Evolutionary conservation across 2,113 vertebrate genomes (phyloP), one percentile per base, ranked within the genome.

Genomic region (Mirounga angustirostris): DNA sequence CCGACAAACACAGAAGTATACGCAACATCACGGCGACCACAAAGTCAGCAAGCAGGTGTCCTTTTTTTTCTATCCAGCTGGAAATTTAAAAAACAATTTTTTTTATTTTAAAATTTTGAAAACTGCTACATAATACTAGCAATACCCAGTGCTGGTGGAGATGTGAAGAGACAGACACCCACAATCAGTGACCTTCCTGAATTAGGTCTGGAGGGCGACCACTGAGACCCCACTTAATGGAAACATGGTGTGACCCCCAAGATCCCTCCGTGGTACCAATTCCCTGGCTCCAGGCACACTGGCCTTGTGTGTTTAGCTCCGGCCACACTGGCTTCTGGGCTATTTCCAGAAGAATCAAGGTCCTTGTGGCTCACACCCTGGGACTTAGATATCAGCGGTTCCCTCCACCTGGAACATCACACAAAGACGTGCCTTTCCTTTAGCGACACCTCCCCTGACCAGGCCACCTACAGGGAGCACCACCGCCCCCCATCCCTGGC

Each of bases 171-270:
- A 28, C 4, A 18, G 36, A 85, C 43, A 21, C 13, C 84, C 24
- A 10, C 15, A 2, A 67, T 8, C 43, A 8, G 50, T 40, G 52
- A 58, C 15, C 22, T 56, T 36, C 28, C 67, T 88, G 67, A 56
- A 28, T 13, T 4, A 73, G 85, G n/a, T 21, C 3, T 30, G 24
- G n/a, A 43, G 28, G 22, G 52, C 18, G 10, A 21, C 8, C 67
- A 40, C 50, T 1, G 19, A 71, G 85, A 40, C 33, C 85, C n/a
- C 85, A 13, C 18, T 4, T 24, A 7, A 71, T 16, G 7, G 50
- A 19, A 4, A 71, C 5, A 11, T 24, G 50, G 24, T 2, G 0
- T 40, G n/a, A 28, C 15, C 4, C 46, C 22, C 3, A 4, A 30
- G n/a, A 56, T 22, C 50, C 50, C 22, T 73, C 10, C n/a, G 2